Evolutionary conservation across 2,797 vertebrate genomes (phyloP), one percentile per base, ranked within the genome.

Genomic region (Poliocrania exsul): DNA sequence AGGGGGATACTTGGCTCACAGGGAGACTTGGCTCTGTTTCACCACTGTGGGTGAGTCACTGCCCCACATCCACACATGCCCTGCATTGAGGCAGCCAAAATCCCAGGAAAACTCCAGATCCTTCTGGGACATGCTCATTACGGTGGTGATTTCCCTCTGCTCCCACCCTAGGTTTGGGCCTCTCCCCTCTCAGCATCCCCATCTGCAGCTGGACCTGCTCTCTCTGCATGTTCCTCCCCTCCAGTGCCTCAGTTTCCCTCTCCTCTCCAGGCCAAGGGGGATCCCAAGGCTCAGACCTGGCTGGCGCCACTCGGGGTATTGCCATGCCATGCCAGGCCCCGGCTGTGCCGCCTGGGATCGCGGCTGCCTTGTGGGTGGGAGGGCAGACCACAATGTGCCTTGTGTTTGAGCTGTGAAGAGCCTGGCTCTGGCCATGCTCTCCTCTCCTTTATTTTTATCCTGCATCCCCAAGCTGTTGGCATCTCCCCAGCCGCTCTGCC

Each of bases 221-320:
- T 35, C 10, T 37, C 47, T 24, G 44, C 11, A 4, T 4, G 35
- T 13, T 5, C 0, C 17, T 28, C 21, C 5, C 5, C 20, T 6
- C 11, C 35, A 11, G 8, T 90, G 83, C 88, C 83, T 94, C 74
- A 54, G 90, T 86, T 94, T 93, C 83, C 82, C 42, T 18, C 20
- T 65, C 9, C 28, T 5, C 0, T 54, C 10, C 0, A 0, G 13
- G 33, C 37, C 53, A 2, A 2, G 18, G 79, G 56, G 10, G 26
- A 42, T 74, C 8, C 50, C 50, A n/a, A n/a, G 64, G 62, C 58
- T 89, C 0, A 0, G 77, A 31, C 29, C 19, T 4, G 53, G 21
- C 85, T 82, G 79, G 50, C 2, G 5, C 58, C 5, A 0, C 13
- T 19, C 0, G 0, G 49, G 31, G 19, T 28, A 0, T 56, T 84